Percentiles rank a stretch among this genome's conserved stretches.
Evolutionary conservation across 2,888 invertebrate species (phyloP).

Genomic region (Agrotis clavis): DNA sequence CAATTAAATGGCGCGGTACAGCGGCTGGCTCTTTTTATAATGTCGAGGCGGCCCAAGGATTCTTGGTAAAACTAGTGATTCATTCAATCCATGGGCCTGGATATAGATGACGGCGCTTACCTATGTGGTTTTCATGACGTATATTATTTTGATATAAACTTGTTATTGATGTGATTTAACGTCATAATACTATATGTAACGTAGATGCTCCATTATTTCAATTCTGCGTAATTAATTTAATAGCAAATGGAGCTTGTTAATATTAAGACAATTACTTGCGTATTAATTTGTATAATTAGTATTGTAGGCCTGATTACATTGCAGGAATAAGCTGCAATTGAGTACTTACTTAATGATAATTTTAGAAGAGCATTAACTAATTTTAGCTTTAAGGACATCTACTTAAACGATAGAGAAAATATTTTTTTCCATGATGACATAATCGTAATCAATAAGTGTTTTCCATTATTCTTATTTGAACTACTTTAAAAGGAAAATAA

Average conservation of each 20-base stretch:
- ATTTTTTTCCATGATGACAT: not conserved
- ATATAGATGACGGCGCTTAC: conserved; percentile 34
- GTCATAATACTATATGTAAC: conserved; percentile 22
- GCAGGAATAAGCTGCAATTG: conserved; percentile 28
- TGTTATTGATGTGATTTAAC: conserved; percentile 41
- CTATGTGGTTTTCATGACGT: conserved; percentile 44
- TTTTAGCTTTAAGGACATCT: not conserved
- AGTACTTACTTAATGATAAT: conserved; percentile 21
- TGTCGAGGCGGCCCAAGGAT: conserved; percentile 62
- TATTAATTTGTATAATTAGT: conserved; percentile 24
- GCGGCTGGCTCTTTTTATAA: conserved; percentile 70
- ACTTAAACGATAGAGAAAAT: not conserved
- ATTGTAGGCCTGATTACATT: conserved; percentile 14
- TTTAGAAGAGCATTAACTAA: not conserved
- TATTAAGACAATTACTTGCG: not conserved
- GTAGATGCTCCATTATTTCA: not conserved
- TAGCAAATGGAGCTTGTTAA: conserved; percentile 1
- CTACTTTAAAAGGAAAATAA: conserved; percentile 32
- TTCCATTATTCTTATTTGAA: not conserved
- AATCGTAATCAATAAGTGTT: not conserved
- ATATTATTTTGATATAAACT: conserved; percentile 23
- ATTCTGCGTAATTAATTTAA: conserved; percentile 18
- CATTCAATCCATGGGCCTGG: conserved; percentile 39
- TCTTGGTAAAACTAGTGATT: conserved; percentile 46
- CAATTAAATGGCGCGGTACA: conserved; percentile 79